A percentile compares a stretch with the other conserved stretches of the same genome.
Conservation (phyloP, 1,140 invertebrate species). For the Drosophila murphyi region DNA sequence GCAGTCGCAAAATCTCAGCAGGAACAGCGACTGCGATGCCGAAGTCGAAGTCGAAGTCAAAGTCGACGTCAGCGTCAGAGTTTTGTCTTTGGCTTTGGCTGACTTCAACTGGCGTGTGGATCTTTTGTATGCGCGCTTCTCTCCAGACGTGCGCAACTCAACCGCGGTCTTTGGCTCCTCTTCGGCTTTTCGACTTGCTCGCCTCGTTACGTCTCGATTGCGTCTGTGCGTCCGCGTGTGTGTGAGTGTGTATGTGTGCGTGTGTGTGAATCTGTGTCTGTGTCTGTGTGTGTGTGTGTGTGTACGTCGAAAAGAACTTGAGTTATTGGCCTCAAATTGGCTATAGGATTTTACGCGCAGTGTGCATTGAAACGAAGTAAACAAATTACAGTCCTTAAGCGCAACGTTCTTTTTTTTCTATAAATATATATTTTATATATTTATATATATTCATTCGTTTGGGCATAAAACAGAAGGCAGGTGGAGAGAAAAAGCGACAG, state of each 20-base stretch:
- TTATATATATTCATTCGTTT: background rate
- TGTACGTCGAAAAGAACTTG: constrained; percentile 46
- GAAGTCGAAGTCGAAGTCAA: constrained; percentile 9
- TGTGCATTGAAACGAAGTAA: constrained; percentile 20
- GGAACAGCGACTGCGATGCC: background rate
- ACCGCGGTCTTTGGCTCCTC: constrained; percentile 71
- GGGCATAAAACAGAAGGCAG: constrained; percentile 56
- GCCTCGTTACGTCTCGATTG: constrained; percentile 41
- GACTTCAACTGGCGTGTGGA: constrained; percentile 67
- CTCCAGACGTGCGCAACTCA: constrained; percentile 77
- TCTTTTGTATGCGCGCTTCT: constrained; percentile 74
- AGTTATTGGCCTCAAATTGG: constrained; percentile 54
- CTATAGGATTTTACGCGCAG: constrained; percentile 21
- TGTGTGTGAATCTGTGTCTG: constrained; percentile 18
- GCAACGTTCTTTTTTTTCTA: constrained; percentile 31
- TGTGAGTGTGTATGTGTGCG: constrained; percentile 26
- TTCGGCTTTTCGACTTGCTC: constrained; percentile 43
- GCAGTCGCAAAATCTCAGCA: constrained; percentile 58
- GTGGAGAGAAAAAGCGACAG: constrained; percentile 6
- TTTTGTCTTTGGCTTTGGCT: constrained; percentile 60
- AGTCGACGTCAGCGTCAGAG: constrained; percentile 31
- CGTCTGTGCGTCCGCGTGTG: constrained; percentile 14
- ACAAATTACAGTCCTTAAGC: constrained; percentile 13
- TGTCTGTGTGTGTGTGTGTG: constrained; percentile 16
- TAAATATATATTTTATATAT: background rate